Conservation (phyloP, 2,113 vertebrate species). For the Ariopsis seemanni region DNA sequence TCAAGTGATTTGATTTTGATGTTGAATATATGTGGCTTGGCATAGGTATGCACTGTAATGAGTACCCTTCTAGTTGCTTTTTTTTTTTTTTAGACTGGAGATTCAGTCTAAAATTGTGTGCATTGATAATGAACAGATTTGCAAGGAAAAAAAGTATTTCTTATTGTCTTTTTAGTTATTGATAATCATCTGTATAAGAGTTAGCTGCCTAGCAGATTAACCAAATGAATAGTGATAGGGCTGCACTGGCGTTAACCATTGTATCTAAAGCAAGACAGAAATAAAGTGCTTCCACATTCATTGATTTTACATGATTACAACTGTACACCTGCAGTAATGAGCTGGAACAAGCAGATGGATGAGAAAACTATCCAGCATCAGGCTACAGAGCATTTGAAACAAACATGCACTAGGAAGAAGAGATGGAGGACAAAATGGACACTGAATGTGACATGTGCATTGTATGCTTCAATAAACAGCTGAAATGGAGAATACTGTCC, state of each 20-base stretch:
- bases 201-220: background rate
- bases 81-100: background rate
- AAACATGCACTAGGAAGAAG: background rate
- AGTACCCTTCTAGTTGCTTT: too few species aligned
- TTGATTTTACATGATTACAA: background rate
- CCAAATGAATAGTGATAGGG: background rate
- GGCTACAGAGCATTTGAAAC: background rate
- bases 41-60: too few species aligned
- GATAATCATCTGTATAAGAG: background rate
- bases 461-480: background rate
- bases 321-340: background rate
- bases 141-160: background rate
- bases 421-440: background rate
- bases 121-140: background rate
- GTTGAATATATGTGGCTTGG: too few species aligned
- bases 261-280: background rate
- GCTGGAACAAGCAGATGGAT: background rate
- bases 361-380: background rate
- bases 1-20: too few species aligned
- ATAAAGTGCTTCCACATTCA: background rate
- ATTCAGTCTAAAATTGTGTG: background rate
- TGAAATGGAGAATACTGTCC: background rate
- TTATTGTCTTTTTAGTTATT: background rate
- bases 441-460: background rate
- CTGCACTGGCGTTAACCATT: background rate